Conservation (phyloP, 2,113 vertebrate species). For the Micromys minutus region DNA sequence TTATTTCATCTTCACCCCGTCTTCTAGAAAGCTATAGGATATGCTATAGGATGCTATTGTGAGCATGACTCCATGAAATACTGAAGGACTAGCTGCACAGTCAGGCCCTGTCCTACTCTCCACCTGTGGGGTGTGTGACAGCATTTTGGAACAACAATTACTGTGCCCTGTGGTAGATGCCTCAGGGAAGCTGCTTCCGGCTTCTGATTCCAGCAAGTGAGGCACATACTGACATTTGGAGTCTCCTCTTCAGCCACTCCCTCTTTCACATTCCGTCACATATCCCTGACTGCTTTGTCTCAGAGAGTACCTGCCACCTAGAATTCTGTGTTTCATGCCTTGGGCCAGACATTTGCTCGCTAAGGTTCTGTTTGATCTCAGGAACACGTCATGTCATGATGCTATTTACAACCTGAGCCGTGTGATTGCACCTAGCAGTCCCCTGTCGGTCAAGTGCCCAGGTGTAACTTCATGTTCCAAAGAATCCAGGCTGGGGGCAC, state of each 20-base stretch:
- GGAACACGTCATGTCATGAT: rapidly evolving
- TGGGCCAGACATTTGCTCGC: background rate
- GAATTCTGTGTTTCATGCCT: background rate
- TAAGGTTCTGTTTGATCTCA: background rate
- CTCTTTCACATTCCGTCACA: background rate
- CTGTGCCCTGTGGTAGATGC: background rate
- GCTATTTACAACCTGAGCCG: rapidly evolving
- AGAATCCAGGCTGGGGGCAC: rapidly evolving
- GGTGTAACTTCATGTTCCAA: background rate
- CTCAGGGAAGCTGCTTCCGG: background rate
- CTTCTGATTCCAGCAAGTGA: background rate
- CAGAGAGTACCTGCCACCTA: background rate
- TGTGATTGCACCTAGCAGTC: too few species aligned
- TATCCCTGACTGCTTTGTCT: background rate
- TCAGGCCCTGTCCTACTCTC: background rate
- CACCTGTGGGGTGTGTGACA: background rate
- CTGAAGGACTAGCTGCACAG: background rate
- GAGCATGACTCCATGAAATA: too few species aligned
- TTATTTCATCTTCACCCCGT: background rate
- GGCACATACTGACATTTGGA: background rate
- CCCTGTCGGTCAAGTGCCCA: rapidly evolving
- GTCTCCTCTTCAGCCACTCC: background rate
- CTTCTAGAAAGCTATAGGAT: background rate
- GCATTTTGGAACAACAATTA: background rate
- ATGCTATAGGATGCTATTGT: background rate